Evolutionary conservation across 2,888 invertebrate genomes (phyloP).

Genomic region (Prenolepis imparis): DNA sequence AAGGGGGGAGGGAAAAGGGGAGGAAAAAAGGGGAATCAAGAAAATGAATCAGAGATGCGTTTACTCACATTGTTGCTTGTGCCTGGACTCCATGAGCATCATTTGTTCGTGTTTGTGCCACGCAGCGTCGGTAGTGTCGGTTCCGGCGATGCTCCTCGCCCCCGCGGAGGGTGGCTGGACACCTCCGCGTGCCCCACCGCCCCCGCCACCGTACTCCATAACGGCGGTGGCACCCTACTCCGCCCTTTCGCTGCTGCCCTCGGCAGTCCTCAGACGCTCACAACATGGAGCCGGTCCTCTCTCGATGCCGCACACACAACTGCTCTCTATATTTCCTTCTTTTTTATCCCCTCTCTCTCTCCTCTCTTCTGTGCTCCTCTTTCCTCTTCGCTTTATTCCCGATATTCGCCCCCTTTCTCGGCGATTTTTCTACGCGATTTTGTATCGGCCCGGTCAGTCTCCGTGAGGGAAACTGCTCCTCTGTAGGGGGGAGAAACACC

Average conservation of each 20-base stretch:
- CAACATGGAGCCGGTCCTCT: conserved; percentile 84
- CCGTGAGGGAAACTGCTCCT: conserved; percentile 40
- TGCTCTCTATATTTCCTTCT: conserved; percentile 55
- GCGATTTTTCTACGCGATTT: conserved; percentile 20
- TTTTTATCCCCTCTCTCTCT: conserved; percentile 41
- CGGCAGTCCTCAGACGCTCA: conserved; percentile 84
- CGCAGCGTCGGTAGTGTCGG: conserved; percentile 85
- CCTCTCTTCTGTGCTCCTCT: conserved; percentile 42
- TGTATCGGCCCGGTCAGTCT: conserved; percentile 50
- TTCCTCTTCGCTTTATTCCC: conserved; percentile 35
- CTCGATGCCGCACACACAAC: conserved; percentile 72
- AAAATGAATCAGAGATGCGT: conserved; percentile 39
- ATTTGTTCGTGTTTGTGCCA: conserved; percentile 86
- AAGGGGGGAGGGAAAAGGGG: too few species aligned
- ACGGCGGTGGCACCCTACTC: conserved; percentile 81
- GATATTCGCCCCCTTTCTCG: conserved; percentile 34
- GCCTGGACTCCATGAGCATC: conserved; percentile 86
- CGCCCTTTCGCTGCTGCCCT: conserved; percentile 78
- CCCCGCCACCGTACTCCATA: conserved; percentile 85
- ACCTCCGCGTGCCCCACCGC: conserved; percentile 82
- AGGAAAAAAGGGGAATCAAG: background rate
- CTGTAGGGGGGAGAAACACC: conserved; percentile 60
- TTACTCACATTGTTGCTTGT: conserved; percentile 85
- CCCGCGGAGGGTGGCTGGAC: conserved; percentile 84
- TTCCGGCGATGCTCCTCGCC: conserved; percentile 83